These are phyloP conservation scores for Whitmania pigra DNA, from an alignment of 1,140 invertebrate genomes.

Conservation along the genomic window DNA sequence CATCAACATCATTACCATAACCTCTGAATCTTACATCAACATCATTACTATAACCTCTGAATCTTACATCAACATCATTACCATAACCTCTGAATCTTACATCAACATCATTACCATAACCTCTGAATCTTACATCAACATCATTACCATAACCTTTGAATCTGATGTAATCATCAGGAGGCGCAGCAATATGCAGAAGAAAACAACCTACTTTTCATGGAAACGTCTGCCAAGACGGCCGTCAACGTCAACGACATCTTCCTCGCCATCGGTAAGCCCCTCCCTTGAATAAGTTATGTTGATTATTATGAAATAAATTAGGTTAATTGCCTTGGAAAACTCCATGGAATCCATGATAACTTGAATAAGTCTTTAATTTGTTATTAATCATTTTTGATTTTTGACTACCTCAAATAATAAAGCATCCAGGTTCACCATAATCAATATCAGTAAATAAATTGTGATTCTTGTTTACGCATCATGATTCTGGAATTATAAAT, in stretches of 20 bases:
- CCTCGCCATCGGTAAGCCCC: conserved; percentile 77
- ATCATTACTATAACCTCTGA: background rate
- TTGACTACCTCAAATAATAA: conserved; percentile 5
- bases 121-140: background rate
- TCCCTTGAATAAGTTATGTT: background rate
- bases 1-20: background rate
- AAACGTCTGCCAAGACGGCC: conserved; percentile 98
- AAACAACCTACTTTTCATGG: conserved; percentile 98
- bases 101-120: background rate
- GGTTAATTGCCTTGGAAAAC: background rate
- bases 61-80: conserved; percentile 5
- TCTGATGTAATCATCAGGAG: conserved; percentile 47
- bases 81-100: too few relatives aligned
- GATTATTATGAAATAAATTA: conserved; percentile 3
- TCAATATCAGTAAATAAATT: too few relatives aligned
- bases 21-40: background rate
- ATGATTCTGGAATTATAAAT: too few relatives aligned
- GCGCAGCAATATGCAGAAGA: conserved; percentile 97
- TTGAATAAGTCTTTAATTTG: background rate
- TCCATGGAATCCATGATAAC: background rate
- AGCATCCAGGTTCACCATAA: too few relatives aligned
- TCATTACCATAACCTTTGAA: background rate
- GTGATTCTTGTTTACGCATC: too few relatives aligned
- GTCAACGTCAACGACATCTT: conserved; percentile 99
- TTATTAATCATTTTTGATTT: background rate